phyloP scores from a whole-genome alignment of 2,888 invertebrate genomes.

The Nemoura dubitans region DNA sequence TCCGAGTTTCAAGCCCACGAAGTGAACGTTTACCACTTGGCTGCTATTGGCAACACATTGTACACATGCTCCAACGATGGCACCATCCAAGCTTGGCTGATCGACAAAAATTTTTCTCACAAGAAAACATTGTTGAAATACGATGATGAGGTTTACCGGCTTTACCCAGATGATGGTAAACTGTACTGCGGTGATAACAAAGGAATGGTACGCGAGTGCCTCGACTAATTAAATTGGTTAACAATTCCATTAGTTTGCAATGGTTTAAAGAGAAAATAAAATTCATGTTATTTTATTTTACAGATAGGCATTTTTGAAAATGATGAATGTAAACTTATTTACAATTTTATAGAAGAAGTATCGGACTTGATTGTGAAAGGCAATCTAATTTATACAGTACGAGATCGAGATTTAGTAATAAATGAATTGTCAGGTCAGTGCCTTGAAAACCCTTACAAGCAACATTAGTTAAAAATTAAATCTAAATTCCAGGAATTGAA shows the following conservation, averaged over 20 bases:
- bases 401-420: constrained; percentile 69
- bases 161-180: constrained; percentile 58
- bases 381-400: constrained; percentile 67
- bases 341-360: constrained; percentile 70
- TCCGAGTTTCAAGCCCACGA: constrained; percentile 66
- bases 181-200: constrained; percentile 70
- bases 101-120: constrained; percentile 58
- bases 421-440: constrained; percentile 67
- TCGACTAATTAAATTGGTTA: background rate
- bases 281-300: constrained; percentile 20
- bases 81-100: constrained; percentile 68
- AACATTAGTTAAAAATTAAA: too few relatives aligned
- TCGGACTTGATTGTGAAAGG: constrained; percentile 67
- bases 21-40: constrained; percentile 69
- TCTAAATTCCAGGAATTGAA: too few relatives aligned
- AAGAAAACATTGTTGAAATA: constrained; percentile 56
- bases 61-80: constrained; percentile 74
- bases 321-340: constrained; percentile 57
- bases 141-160: constrained; percentile 62
- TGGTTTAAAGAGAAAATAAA: too few relatives aligned
- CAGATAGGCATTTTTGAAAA: constrained; percentile 40
- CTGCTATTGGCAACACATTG: constrained; percentile 64
- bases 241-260: constrained; percentile 25
- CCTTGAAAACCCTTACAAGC: too few relatives aligned
- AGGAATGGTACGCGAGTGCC: constrained; percentile 71